Conservation (phyloP, 2,888 invertebrate genomes). For the Ormyrus rosae region DNA sequence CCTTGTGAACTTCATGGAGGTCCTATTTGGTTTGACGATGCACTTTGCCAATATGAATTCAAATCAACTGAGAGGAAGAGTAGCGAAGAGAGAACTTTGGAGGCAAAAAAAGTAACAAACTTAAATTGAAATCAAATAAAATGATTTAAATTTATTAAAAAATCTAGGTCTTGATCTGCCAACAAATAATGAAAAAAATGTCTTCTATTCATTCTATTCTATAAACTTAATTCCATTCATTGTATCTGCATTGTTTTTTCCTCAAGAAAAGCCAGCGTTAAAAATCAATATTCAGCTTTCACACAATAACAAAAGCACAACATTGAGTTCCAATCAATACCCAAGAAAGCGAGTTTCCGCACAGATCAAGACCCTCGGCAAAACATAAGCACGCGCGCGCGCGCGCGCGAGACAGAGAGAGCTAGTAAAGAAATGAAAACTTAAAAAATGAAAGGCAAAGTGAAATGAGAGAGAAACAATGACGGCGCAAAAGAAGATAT, state of each 20-base stretch:
- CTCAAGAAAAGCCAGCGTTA: too few species aligned
- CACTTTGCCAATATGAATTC: constrained; percentile 51
- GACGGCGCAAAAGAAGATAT: constrained; percentile 8
- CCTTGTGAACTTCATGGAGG: constrained; percentile 57
- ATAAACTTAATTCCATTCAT: too few species aligned
- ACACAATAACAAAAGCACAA: too few species aligned
- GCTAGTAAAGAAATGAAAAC: background rate
- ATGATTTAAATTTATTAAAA: constrained; percentile 5
- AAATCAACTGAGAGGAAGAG: constrained; percentile 22
- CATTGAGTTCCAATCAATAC: background rate
- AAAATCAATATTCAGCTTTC: too few species aligned
- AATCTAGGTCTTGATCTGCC: constrained; percentile 1
- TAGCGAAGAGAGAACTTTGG: constrained; percentile 51
- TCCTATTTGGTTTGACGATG: constrained; percentile 49
- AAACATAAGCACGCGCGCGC: too few species aligned
- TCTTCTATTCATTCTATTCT: too few species aligned
- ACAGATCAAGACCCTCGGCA: too few species aligned
- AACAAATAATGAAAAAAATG: background rate
- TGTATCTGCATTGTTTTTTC: too few species aligned
- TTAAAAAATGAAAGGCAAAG: background rate
- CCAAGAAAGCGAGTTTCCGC: background rate
- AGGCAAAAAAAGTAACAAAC: constrained; percentile 34
- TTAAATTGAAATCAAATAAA: constrained; percentile 42
- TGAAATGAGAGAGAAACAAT: background rate
- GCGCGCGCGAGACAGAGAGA: too few species aligned